These are phyloP conservation scores for Lutjanus argentimaculatus DNA, from an alignment of 2,797 vertebrate species.

Conservation along the genomic window DNA sequence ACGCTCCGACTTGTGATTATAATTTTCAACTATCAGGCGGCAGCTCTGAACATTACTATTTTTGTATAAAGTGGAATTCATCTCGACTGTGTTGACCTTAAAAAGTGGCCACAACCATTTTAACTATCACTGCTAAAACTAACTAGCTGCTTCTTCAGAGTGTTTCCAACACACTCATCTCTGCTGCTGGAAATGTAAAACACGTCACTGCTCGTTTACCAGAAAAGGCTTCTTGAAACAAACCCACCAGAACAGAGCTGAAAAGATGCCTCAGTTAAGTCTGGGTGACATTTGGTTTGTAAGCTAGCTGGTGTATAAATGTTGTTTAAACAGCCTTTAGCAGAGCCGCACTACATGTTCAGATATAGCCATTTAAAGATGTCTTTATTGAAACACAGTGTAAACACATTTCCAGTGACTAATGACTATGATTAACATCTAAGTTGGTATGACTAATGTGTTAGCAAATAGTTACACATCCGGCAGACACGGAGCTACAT, in stretches of 20 bases:
- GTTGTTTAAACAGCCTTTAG: neutral
- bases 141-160: neutral
- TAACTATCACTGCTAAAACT: neutral
- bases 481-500: neutral
- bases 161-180: neutral
- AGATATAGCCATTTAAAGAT: neutral
- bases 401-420: neutral
- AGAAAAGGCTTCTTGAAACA: neutral
- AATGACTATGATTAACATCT: neutral
- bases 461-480: neutral
- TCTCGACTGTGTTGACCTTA: too few species aligned
- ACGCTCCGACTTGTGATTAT: too few species aligned
- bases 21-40: too few species aligned
- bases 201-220: neutral
- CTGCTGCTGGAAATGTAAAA: neutral
- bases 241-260: neutral
- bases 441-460: neutral
- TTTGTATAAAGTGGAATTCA: too few species aligned
- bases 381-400: neutral
- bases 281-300: too few species aligned
- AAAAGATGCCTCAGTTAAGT: too few species aligned
- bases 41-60: too few species aligned
- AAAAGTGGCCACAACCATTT: too few species aligned
- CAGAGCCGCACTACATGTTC: too few species aligned
- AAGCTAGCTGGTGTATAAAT: neutral